Evolutionary conservation across 2,888 invertebrate genomes (phyloP).

Genomic region (Criorhina ranunculi): DNA sequence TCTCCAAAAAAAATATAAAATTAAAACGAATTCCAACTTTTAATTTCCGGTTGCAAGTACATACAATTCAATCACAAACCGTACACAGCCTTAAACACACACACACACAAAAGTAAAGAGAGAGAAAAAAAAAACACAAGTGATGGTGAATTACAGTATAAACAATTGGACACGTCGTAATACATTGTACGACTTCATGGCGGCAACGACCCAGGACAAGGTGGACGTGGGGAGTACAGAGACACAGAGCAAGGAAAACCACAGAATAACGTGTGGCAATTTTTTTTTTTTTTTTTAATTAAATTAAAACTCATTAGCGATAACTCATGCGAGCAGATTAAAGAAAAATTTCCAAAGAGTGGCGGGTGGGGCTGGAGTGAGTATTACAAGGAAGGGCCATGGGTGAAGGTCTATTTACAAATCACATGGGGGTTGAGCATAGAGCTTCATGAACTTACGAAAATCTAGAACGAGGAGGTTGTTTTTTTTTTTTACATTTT

Average conservation of each 20-base stretch:
- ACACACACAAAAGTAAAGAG: not conserved
- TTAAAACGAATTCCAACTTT: slow-evolving; percentile 61
- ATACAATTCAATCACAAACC: slow-evolving; percentile 46
- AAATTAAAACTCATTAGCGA: slow-evolving; percentile 78
- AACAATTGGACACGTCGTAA: slow-evolving; percentile 74
- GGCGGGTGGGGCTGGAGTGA: not conserved
- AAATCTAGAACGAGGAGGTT: slow-evolving; percentile 29
- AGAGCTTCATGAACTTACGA: slow-evolving; percentile 25
- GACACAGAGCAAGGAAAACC: slow-evolving; percentile 68
- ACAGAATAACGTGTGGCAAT: slow-evolving; percentile 77
- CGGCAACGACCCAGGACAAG: slow-evolving; percentile 29
- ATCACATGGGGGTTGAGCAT: slow-evolving; percentile 28
- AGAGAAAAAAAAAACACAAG: not conserved
- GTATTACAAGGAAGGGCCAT: slow-evolving; percentile 13
- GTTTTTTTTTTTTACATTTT: slow-evolving; percentile 21
- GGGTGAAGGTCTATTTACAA: slow-evolving; percentile 20
- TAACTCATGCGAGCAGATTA: slow-evolving; percentile 78
- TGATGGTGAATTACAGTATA: slow-evolving; percentile 63
- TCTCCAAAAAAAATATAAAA: slow-evolving; percentile 53
- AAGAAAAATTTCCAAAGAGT: slow-evolving; percentile 59
- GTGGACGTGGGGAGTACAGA: slow-evolving; percentile 38
- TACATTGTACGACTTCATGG: slow-evolving; percentile 62
- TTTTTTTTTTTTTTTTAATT: slow-evolving; percentile 75
- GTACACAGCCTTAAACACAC: slow-evolving; percentile 13
- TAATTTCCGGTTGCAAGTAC: slow-evolving; percentile 73